Evolutionary conservation across 2,888 invertebrate species (phyloP).

Genomic region (Pachliopta kotzebuea): DNA sequence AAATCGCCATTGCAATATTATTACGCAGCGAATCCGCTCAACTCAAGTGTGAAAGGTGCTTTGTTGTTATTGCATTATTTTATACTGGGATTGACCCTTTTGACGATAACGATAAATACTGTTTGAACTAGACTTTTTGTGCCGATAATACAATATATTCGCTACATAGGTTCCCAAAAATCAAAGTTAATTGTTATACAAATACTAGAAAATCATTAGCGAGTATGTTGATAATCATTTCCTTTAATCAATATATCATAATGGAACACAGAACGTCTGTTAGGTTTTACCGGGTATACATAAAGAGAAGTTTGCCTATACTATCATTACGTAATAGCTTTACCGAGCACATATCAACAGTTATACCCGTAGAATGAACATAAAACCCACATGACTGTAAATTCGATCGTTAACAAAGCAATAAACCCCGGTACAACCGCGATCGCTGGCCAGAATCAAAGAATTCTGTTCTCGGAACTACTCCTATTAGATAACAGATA

Average conservation of each 20-base stretch:
- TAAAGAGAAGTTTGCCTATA: no score
- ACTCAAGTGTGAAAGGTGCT: conserved; percentile 41
- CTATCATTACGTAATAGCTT: conserved; percentile 22
- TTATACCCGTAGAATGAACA: conserved; percentile 33
- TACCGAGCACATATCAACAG: conserved; percentile 16
- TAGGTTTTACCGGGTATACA: no score
- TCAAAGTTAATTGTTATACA: no score
- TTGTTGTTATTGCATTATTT: conserved; percentile 41
- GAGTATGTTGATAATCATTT: no score
- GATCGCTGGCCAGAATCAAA: conserved; percentile 54
- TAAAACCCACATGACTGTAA: conserved; percentile 50
- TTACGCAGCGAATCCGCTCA: conserved; percentile 25
- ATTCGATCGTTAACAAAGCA: conserved; percentile 58
- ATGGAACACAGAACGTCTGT: no score
- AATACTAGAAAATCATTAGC: no score
- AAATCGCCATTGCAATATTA: not conserved
- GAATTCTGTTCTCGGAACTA: conserved; percentile 62
- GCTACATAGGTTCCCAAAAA: no score
- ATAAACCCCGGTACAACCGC: conserved; percentile 57
- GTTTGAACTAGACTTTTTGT: conserved; percentile 1
- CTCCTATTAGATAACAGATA: conserved; percentile 73
- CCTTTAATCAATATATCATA: no score
- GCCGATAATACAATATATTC: no score
- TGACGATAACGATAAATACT: conserved; percentile 32
- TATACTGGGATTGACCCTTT: conserved; percentile 28